Conservation (phyloP, 2,888 invertebrate genomes). For the Cryptocheilus praepositus region DNA sequence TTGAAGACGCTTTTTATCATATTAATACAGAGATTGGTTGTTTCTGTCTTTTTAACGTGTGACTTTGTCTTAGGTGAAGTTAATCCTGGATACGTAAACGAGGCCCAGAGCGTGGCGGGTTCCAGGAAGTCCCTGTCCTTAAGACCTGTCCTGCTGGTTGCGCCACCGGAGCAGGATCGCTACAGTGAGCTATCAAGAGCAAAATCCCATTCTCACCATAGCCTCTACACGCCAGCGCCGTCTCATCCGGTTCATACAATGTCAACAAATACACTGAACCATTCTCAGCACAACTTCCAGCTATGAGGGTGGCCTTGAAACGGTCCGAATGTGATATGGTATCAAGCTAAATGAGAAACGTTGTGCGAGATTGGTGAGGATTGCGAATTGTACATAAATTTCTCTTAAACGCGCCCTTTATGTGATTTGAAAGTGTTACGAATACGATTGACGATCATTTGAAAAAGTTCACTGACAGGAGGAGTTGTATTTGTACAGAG, state of each 20-base stretch:
- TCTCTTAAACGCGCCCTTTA: no score
- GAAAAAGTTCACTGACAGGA: no score
- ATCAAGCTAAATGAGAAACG: no score
- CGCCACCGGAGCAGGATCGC: conserved; percentile 77
- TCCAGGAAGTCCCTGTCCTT: conserved; percentile 91
- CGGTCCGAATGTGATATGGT: background rate
- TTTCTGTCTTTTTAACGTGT: background rate
- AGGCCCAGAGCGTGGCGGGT: conserved; percentile 88
- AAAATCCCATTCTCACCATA: conserved; percentile 73
- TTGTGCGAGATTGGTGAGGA: no score
- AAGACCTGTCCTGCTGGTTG: conserved; percentile 90
- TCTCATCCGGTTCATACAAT: conserved; percentile 71
- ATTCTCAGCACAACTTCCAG: conserved; percentile 72
- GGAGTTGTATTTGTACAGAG: no score
- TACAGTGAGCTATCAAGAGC: conserved; percentile 72
- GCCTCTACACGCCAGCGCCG: conserved; percentile 69
- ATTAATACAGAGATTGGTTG: background rate
- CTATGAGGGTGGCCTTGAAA: conserved; percentile 48
- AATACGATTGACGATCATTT: no score
- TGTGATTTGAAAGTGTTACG: no score
- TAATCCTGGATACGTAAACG: conserved; percentile 91
- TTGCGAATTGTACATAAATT: no score
- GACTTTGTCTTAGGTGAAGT: conserved; percentile 83
- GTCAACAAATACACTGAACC: conserved; percentile 71
- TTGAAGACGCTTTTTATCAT: no score